Evolutionary conservation across 2,797 vertebrate species (phyloP), one percentile per base, ranked within the genome.

Genomic region (Oreochromis grahami): DNA sequence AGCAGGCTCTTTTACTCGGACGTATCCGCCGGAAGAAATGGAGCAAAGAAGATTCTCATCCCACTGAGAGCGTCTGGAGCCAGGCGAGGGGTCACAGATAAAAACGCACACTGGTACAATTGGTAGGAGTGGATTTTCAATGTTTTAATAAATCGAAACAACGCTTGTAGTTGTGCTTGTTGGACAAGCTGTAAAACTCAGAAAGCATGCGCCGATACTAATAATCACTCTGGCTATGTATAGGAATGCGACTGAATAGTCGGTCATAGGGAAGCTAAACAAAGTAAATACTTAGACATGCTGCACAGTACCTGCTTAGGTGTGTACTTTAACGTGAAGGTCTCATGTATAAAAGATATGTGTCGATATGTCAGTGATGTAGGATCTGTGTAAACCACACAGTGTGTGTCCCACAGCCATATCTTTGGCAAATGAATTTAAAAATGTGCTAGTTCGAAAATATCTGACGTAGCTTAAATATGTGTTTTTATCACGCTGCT

Each of bases 1-100:
- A 96, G 93, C 85, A 97, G 97, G 86, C 94, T 97, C 56, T 94
- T 95, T 32, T 84, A 94, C 29, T 93, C 96, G 29, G 92, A 95
- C 83, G 93, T 94, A 77, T 80, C 89, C 82, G 76, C 43, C 68
- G 82, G 41, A 77, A 83, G 83, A 48, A 85, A 41, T 82, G 87
- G 85, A 74, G 72, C 89, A 32, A 88, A 63, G 89, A 93, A 82
- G 76, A 43, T 17, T 19, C 80, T 86, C 87, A 65, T 80, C 78
- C 92, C 94, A 80, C 91, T 83, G 85, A 92, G 91, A 78, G 91
- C 84, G 68, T 79, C 91, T 50, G 93, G 88, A 91, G 85, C 38
- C 77, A 76, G 89, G 68, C 93, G 89, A 89, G 94, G 87, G 89
- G 50, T 88, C 29, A 90, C 86, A 79, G 95, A 86, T 84, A 83